These are phyloP conservation scores for Coptotermes formosanus DNA, from an alignment of 1,140 invertebrate species.

Conservation along the genomic window DNA sequence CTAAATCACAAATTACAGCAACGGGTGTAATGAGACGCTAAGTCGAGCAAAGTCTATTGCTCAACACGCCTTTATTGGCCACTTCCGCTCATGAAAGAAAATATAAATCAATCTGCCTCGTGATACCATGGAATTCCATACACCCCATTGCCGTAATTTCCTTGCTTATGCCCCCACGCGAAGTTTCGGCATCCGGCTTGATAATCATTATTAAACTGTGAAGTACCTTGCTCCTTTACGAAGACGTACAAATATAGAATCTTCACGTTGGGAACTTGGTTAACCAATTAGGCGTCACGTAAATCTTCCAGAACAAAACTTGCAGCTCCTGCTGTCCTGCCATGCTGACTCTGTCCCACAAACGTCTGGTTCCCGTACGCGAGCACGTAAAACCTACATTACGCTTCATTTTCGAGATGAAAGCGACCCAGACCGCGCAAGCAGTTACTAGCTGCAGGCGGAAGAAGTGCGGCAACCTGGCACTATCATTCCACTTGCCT, in stretches of 20 bases:
- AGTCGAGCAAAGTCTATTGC: neutral
- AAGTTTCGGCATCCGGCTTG: too few relatives aligned
- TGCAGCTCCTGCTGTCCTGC: neutral
- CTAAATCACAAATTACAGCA: too few relatives aligned
- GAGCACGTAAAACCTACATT: neutral
- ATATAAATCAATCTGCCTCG: neutral
- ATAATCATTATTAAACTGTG: neutral
- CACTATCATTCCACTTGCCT: neutral
- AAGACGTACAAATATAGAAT: neutral
- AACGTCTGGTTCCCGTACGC: neutral
- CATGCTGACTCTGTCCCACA: neutral
- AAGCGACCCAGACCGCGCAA: neutral
- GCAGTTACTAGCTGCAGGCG: neutral
- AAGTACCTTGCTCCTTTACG: neutral
- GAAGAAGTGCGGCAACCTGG: neutral
- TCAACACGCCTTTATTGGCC: neutral
- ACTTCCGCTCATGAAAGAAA: neutral
- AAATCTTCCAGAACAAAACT: neutral
- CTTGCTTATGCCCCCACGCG: too few relatives aligned
- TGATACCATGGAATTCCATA: neutral
- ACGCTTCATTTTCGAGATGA: neutral
- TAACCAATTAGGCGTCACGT: too few relatives aligned
- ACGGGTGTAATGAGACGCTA: too few relatives aligned
- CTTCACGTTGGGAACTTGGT: neutral
- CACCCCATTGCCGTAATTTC: neutral